Evolutionary conservation across 2,888 invertebrate species (phyloP).

Genomic region (Leucophenga montana): DNA sequence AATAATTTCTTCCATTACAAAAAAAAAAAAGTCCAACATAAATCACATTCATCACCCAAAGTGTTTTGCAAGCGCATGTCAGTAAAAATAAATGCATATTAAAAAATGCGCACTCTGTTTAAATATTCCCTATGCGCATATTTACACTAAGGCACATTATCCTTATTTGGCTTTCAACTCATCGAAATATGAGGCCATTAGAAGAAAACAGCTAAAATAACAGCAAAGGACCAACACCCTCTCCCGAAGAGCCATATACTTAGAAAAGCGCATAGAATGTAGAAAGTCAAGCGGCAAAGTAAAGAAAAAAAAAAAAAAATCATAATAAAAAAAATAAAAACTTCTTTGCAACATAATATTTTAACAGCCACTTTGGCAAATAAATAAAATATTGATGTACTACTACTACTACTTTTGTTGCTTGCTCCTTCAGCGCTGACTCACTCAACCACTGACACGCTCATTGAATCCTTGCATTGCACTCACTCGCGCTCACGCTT

Average conservation of each 20-base stretch:
- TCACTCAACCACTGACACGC: constrained; percentile 36
- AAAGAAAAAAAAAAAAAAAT: background rate
- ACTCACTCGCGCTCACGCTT: background rate
- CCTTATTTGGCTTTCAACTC: constrained; percentile 29
- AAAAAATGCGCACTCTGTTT: constrained; percentile 41
- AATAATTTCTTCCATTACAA: background rate
- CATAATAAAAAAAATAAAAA: constrained; percentile 9
- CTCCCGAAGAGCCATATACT: background rate
- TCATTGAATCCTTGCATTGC: background rate
- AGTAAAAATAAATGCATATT: constrained; percentile 36
- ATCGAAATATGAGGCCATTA: constrained; percentile 27
- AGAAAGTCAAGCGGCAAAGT: background rate
- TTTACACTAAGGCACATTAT: constrained; percentile 32
- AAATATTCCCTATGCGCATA: constrained; percentile 54
- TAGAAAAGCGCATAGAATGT: too few species aligned
- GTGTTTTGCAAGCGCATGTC: background rate
- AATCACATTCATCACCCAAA: constrained; percentile 1
- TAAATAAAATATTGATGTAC: constrained; percentile 52
- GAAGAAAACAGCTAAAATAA: background rate
- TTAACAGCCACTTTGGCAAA: constrained; percentile 54
- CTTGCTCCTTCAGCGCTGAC: constrained; percentile 29
- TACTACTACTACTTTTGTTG: constrained; percentile 3
- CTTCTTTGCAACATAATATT: constrained; percentile 55
- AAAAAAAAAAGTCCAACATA: constrained; percentile 1
- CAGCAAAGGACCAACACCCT: background rate